Conservation (phyloP, 2,888 invertebrate species). For the Platerodrilus igneus region DNA sequence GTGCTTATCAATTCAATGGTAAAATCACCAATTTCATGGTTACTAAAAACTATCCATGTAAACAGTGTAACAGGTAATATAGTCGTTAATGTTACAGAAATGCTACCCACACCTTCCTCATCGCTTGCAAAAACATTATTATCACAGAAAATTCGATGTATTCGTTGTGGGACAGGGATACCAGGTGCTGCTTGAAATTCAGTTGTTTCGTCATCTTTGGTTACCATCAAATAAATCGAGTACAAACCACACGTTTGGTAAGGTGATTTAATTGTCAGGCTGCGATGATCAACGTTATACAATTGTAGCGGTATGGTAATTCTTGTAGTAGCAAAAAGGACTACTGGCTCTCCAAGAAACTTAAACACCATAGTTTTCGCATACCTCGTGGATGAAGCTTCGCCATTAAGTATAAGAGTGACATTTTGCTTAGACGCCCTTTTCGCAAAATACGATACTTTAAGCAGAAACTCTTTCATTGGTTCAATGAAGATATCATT, state of each 20-base stretch:
- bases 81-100: conserved; percentile 12
- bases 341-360: conserved; percentile 34
- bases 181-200: background rate
- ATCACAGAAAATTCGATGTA: too few species aligned
- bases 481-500: conserved; percentile 19
- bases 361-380: conserved; percentile 34
- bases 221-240: conserved; percentile 13
- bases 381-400: conserved; percentile 33
- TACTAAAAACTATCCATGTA: conserved; percentile 31
- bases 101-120: conserved; percentile 14
- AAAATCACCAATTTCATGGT: conserved; percentile 35
- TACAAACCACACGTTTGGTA: conserved; percentile 22
- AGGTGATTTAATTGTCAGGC: conserved; percentile 25
- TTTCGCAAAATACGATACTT: conserved; percentile 36
- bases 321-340: conserved; percentile 11
- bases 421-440: conserved; percentile 25
- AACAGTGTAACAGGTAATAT: conserved; percentile 8
- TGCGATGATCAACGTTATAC: conserved; percentile 22
- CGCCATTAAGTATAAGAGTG: conserved; percentile 37
- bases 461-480: conserved; percentile 20
- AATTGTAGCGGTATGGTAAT: conserved; percentile 15
- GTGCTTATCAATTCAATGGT: conserved; percentile 30
- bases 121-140: conserved; percentile 6
- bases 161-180: too few species aligned
- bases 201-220: conserved; percentile 4